Conservation (phyloP, 2,888 invertebrate species). For the Drosophila acutilabella region DNA sequence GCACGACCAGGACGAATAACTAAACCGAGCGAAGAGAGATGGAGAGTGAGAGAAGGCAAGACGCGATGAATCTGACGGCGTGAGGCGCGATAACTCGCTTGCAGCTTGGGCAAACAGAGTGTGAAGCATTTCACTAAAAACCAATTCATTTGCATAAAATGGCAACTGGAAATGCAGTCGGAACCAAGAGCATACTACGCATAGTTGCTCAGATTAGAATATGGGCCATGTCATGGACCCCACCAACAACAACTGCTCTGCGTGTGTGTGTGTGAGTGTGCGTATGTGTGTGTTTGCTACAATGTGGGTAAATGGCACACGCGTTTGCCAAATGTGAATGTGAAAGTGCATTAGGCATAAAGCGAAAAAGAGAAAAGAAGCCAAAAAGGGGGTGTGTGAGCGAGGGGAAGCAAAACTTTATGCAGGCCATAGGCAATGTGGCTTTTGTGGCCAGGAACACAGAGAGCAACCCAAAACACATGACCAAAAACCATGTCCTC, state of each 20-base stretch:
- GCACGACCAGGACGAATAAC: neutral
- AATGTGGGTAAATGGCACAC: conserved; percentile 76
- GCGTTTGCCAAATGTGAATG: conserved; percentile 51
- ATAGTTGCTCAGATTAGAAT: conserved; percentile 61
- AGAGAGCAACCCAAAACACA: conserved; percentile 14
- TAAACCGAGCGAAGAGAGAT: neutral
- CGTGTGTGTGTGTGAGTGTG: neutral
- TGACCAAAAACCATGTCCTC: conserved; percentile 31
- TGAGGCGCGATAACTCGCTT: conserved; percentile 15
- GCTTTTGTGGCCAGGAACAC: conserved; percentile 68
- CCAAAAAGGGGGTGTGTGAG: neutral
- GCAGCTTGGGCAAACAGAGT: conserved; percentile 13
- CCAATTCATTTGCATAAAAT: conserved; percentile 81
- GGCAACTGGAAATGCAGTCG: conserved; percentile 58
- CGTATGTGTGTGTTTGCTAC: conserved; percentile 1
- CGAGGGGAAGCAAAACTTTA: conserved; percentile 46
- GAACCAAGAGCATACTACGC: conserved; percentile 28
- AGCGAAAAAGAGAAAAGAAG: neutral
- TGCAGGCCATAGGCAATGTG: conserved; percentile 71
- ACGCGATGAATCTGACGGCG: conserved; percentile 26
- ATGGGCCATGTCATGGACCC: conserved; percentile 48
- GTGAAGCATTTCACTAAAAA: conserved; percentile 77
- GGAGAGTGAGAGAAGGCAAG: conserved; percentile 12
- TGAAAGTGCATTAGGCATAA: conserved; percentile 74
- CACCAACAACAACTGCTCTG: conserved; percentile 10